Evolutionary conservation across 2,888 invertebrate species (phyloP), one percentile per base, ranked within the genome.

Genomic region (Poecilobothrus nobilitatus): DNA sequence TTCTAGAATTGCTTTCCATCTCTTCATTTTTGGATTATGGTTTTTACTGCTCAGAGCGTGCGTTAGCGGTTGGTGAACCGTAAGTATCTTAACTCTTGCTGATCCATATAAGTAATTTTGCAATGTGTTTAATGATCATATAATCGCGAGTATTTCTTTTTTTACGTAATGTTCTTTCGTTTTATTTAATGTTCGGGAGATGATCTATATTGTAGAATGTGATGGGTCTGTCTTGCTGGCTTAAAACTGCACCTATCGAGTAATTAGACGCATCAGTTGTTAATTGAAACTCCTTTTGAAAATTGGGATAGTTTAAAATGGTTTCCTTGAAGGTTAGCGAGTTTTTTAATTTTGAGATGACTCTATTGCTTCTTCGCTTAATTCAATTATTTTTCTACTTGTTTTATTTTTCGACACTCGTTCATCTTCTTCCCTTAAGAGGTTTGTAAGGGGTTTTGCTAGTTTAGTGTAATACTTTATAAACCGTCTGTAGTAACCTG

Each of bases 1-100:
- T 61, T 72, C 70, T 1, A 72, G 62, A 7, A 67, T 63, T 1
- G 70, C 66, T 68, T 73, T 72, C 71, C 73, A 73, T n/a, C 69
- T n/a, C 64, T 72, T 72, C 15, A 71, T 61, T 61, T 72, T 71
- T 5, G 61, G 20, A 64, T 71, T 12, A 15, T 64, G 66, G 21
- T 72, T 73, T 53, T 71, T 71, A n/a, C 71, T 72, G 34, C 71
- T 71, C 1, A 73, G 34, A 0, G 71, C 71, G 15, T 67, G 68
- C 1, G 70, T 73, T 5, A 72, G 68, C n/a, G 71, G 70, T 9
- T 70, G 70, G 27, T 70, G 70, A n/a, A 63, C 63, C 1, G 72
- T 72, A 66, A 22, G 65, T 15, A 72, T 71, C 34, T 69, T 69
- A 6, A 72, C 33, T 41, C 67, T 71, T 12, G 22, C 63, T 18